phyloP scores from a whole-genome alignment of 2,113 vertebrate genomes.

The Tiliqua scincoides region DNA sequence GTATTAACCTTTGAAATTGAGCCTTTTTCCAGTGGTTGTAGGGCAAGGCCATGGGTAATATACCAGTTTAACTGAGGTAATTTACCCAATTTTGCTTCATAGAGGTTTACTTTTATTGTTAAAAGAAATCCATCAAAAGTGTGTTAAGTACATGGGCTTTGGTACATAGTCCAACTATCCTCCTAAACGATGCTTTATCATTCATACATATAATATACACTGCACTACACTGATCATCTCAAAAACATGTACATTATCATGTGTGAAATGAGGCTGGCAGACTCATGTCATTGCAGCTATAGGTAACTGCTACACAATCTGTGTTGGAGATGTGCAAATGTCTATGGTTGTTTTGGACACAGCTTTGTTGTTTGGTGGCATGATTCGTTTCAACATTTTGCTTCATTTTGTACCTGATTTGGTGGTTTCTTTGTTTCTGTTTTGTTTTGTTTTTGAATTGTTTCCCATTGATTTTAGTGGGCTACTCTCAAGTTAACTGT shows the following conservation, averaged over 20 bases:
- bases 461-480: too few species aligned
- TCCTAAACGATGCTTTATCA: fast-evolving
- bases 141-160: neutral
- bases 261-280: neutral
- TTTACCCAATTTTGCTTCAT: constrained; percentile 30
- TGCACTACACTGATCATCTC: neutral
- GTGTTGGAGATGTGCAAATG: too few species aligned
- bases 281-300: neutral
- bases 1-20: constrained; percentile 55
- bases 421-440: too few species aligned
- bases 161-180: neutral
- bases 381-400: too few species aligned
- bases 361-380: too few species aligned
- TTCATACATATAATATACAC: neutral
- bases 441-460: too few species aligned
- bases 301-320: neutral
- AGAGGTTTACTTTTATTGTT: constrained; percentile 39
- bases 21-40: constrained; percentile 32
- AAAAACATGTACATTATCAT: neutral
- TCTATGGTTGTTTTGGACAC: too few species aligned
- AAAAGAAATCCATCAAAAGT: constrained; percentile 7
- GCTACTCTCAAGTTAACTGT: too few species aligned
- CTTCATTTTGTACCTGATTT: too few species aligned
- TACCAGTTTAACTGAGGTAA: constrained; percentile 16
- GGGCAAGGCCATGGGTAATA: constrained; percentile 5